These are phyloP conservation scores for Perodicticus potto DNA, from an alignment of 2,797 vertebrate genomes.

Conservation along the genomic window DNA sequence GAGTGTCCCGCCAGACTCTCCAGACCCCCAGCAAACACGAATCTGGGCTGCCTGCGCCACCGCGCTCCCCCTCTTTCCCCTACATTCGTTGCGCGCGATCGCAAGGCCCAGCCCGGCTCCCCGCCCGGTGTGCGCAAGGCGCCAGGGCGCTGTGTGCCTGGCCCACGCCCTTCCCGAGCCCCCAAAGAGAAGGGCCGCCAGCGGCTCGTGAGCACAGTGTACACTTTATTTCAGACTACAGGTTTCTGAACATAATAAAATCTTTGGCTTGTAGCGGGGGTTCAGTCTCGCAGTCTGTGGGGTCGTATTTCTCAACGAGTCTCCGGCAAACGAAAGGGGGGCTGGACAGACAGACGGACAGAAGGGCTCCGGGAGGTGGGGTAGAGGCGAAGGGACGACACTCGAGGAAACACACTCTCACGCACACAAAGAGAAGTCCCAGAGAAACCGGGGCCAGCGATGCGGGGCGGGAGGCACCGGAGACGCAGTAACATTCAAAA, in stretches of 20 bases:
- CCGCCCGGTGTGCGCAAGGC: neutral
- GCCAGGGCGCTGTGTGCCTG: neutral
- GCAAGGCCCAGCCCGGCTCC: neutral
- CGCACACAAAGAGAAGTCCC: slow-evolving; percentile 86
- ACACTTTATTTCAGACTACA: slow-evolving; percentile 98
- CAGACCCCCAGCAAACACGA: neutral
- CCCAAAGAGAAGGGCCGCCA: slow-evolving; percentile 58
- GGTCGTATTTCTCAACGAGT: slow-evolving; percentile 87
- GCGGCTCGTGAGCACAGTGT: slow-evolving; percentile 89
- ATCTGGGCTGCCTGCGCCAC: neutral
- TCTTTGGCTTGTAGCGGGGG: slow-evolving; percentile 99
- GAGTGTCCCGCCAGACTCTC: neutral
- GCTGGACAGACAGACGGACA: slow-evolving; percentile 68
- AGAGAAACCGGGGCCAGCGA: slow-evolving; percentile 79
- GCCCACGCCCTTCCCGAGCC: slow-evolving; percentile 12
- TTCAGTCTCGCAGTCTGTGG: slow-evolving; percentile 91
- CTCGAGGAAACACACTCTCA: slow-evolving; percentile 72
- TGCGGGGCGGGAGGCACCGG: slow-evolving; percentile 69
- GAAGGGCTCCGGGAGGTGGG: neutral
- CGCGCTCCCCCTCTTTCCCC: rapidly evolving
- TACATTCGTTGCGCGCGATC: neutral
- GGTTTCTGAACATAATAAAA: slow-evolving; percentile 98
- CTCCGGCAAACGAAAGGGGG: slow-evolving; percentile 77
- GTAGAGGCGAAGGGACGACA: slow-evolving; percentile 65
- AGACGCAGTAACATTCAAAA: slow-evolving; percentile 84